A percentile compares a stretch with the other conserved stretches of the same genome.
These are phyloP conservation scores for Nomada ruficornis DNA, from an alignment of 2,888 invertebrate genomes.

Conservation along the genomic window DNA sequence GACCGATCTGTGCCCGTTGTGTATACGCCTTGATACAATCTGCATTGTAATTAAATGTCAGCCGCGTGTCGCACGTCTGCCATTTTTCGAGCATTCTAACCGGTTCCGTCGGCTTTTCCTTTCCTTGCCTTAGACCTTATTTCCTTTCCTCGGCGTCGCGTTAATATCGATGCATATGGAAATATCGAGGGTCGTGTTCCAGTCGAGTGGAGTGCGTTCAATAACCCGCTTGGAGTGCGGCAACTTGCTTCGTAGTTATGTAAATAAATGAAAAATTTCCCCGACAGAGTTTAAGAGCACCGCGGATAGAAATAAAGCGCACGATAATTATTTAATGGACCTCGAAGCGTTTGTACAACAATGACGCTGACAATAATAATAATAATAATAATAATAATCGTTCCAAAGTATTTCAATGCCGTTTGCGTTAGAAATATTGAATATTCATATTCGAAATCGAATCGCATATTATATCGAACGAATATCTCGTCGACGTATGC, in stretches of 20 bases:
- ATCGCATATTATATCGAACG: no score
- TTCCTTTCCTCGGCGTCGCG: slow-evolving; percentile 12
- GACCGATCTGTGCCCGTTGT: slow-evolving; percentile 43
- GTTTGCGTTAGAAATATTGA: neutral
- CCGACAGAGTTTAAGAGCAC: no score
- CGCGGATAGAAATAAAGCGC: no score
- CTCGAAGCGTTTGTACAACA: no score
- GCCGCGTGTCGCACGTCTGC: slow-evolving; percentile 39
- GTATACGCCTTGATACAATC: slow-evolving; percentile 42
- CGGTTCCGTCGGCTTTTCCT: slow-evolving; percentile 52
- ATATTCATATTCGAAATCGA: neutral
- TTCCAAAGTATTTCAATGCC: no score
- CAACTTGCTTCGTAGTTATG: neutral
- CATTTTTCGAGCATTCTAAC: slow-evolving; percentile 59
- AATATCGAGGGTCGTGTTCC: neutral
- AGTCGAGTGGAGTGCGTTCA: neutral
- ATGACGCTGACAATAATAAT: no score
- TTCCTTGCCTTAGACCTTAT: slow-evolving; percentile 7
- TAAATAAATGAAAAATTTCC: no score
- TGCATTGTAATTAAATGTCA: slow-evolving; percentile 61
- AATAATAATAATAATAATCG: no score
- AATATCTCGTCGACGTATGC: no score
- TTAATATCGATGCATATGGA: slow-evolving; percentile 21
- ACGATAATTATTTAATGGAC: no score
- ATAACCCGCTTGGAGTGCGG: neutral